These are phyloP conservation scores for Clanis bilineata DNA, from an alignment of 2,888 invertebrate species.

Conservation along the genomic window DNA sequence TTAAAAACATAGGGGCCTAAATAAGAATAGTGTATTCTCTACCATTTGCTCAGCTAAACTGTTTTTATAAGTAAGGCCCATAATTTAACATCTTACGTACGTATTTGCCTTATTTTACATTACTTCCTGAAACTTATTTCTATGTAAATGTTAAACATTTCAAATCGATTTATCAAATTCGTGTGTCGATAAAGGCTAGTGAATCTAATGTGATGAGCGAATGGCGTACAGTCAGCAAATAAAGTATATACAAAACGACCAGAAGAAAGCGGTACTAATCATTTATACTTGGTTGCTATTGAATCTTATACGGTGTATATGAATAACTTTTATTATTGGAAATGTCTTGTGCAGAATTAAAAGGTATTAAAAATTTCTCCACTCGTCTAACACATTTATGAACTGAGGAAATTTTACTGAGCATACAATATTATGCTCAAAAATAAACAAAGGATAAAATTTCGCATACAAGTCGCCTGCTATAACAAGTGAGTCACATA, in stretches of 20 bases:
- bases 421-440: too few species aligned
- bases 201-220: neutral
- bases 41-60: too few species aligned
- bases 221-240: neutral
- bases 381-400: neutral
- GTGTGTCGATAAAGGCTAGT: too few species aligned
- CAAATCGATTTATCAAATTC: neutral
- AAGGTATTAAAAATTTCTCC: neutral
- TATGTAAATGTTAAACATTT: neutral
- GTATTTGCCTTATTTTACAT: too few species aligned
- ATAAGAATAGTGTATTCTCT: too few species aligned
- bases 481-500: too few species aligned
- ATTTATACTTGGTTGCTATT: neutral
- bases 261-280: slow-evolving; percentile 4
- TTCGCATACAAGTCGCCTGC: too few species aligned
- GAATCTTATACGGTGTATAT: neutral
- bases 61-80: too few species aligned
- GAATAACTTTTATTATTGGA: neutral
- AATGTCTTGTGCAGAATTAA: neutral
- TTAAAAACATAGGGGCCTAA: too few species aligned
- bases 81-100: too few species aligned
- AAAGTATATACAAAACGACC: neutral
- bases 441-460: too few species aligned
- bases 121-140: neutral
- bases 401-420: too few species aligned